phyloP scores from a whole-genome alignment of 2,797 vertebrate genomes.

The Sternarchorhynchus goeldii region DNA sequence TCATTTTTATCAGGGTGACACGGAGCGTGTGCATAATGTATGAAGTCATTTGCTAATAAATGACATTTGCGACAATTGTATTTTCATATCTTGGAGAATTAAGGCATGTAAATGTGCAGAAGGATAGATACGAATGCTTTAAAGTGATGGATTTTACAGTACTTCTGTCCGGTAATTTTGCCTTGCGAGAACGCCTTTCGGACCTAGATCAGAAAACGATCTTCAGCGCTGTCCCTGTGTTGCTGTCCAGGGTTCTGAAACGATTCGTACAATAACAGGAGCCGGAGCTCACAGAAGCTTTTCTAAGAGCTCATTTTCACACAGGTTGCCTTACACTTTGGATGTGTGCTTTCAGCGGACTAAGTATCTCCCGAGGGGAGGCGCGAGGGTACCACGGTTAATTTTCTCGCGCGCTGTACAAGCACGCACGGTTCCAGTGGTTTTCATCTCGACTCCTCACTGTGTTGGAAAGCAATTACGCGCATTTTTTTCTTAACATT shows the following conservation, averaged over 20 bases:
- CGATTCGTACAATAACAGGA: neutral
- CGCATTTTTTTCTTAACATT: neutral
- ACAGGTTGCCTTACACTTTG: neutral
- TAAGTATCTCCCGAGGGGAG: neutral
- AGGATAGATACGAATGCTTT: slow-evolving; percentile 5
- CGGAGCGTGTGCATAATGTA: slow-evolving; percentile 11
- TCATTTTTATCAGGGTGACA: slow-evolving; percentile 27
- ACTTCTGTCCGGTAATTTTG: neutral
- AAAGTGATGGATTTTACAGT: too few relatives aligned
- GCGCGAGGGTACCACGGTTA: slow-evolving; percentile 35
- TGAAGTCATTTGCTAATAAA: slow-evolving; percentile 2
- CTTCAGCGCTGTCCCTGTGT: neutral
- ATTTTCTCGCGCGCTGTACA: slow-evolving; percentile 23
- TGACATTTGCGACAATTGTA: slow-evolving; percentile 1
- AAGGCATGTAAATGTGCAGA: neutral
- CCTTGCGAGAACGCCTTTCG: neutral
- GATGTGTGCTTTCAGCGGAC: neutral
- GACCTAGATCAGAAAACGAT: neutral
- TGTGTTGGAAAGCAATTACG: neutral
- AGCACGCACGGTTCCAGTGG: neutral
- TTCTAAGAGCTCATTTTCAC: neutral
- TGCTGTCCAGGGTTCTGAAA: slow-evolving; percentile 34
- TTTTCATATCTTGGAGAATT: slow-evolving; percentile 25
- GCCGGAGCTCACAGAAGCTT: neutral
- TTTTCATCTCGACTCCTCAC: neutral